A percentile compares a stretch with the other conserved stretches of the same genome.
These are phyloP conservation scores for Eolophus roseicapilla DNA, from an alignment of 2,113 vertebrate species.

Conservation along the genomic window DNA sequence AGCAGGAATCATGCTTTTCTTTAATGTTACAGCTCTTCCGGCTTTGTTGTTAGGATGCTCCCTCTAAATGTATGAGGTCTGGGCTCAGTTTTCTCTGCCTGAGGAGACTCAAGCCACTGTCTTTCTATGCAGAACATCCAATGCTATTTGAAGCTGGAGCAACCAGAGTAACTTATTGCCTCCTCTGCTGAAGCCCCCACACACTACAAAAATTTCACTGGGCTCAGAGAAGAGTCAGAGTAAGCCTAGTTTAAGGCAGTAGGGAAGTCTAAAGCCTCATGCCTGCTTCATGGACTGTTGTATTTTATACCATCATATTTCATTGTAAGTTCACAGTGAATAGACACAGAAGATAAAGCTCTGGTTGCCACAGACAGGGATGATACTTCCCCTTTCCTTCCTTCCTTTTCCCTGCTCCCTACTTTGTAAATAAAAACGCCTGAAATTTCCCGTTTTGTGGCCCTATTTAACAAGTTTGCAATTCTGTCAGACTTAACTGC, in stretches of 20 bases:
- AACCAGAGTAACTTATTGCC: not conserved
- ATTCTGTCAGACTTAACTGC: not conserved
- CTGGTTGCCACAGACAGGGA: not conserved
- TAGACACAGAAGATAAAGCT: not conserved
- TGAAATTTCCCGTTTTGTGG: not conserved
- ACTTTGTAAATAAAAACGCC: not conserved
- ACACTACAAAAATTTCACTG: not conserved
- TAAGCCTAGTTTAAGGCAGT: not conserved
- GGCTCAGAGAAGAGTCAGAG: not conserved
- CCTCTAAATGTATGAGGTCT: not conserved
- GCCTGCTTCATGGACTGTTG: not conserved
- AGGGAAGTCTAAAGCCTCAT: not conserved
- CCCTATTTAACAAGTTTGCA: not conserved
- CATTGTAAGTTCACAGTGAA: not conserved
- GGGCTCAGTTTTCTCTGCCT: not conserved
- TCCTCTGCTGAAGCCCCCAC: not conserved
- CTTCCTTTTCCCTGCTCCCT: not conserved
- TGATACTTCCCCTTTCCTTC: not conserved
- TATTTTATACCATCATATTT: not conserved
- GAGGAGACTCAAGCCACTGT: not conserved
- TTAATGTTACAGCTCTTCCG: not conserved
- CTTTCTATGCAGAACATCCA: not conserved
- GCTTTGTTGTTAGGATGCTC: not conserved
- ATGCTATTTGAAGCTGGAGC: not conserved
- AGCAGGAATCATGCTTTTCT: not conserved